phyloP scores from a whole-genome alignment of 2,888 invertebrate genomes.

The Ganaspis brasiliensis region DNA sequence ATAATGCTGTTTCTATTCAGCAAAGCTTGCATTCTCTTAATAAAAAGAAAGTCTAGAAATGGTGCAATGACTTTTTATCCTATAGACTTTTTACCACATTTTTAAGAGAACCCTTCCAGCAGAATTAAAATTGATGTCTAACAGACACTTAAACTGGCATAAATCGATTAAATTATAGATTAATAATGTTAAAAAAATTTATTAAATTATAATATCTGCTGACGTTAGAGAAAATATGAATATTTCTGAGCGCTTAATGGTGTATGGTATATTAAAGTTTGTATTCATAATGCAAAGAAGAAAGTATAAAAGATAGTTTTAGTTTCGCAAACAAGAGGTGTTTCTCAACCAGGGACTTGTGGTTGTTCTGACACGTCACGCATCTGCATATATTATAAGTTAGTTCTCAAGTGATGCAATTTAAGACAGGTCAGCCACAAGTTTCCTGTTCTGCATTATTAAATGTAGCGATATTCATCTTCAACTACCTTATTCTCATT shows the following conservation, averaged over 20 bases:
- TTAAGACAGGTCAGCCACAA: slow-evolving; percentile 38
- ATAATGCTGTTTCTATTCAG: slow-evolving; percentile 14
- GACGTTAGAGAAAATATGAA: neutral
- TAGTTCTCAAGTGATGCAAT: slow-evolving; percentile 32
- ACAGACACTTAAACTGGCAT: too few species aligned
- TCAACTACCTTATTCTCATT: neutral
- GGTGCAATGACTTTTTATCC: neutral
- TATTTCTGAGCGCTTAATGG: neutral
- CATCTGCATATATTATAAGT: slow-evolving; percentile 35
- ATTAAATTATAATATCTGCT: neutral
- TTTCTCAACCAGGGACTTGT: slow-evolving; percentile 20
- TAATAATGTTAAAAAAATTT: neutral
- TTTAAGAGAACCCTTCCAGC: too few species aligned
- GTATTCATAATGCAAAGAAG: neutral
- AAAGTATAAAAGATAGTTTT: slow-evolving; percentile 22
- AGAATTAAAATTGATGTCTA: too few species aligned
- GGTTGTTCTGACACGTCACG: slow-evolving; percentile 21
- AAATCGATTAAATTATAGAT: too few species aligned
- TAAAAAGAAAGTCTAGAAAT: neutral
- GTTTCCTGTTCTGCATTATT: slow-evolving; percentile 28
- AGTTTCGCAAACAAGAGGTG: slow-evolving; percentile 31
- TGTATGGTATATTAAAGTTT: neutral
- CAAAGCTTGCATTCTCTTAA: neutral
- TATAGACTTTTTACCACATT: neutral
- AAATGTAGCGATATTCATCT: neutral